Percentiles rank a stretch among this genome's conserved stretches.
Evolutionary conservation across 2,797 vertebrate genomes (phyloP).

Genomic region (Centropyge bicolor): DNA sequence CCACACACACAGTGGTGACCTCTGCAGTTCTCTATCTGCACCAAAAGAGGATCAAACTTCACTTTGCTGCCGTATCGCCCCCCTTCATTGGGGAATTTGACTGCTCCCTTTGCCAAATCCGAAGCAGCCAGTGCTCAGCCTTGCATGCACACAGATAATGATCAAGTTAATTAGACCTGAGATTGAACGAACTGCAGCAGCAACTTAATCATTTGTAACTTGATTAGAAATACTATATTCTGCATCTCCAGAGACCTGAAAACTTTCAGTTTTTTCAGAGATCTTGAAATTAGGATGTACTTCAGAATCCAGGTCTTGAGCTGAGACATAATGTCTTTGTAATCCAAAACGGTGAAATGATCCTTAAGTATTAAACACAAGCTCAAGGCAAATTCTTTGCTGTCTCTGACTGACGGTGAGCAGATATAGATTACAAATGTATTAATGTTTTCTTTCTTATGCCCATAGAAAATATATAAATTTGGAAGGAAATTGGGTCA

Average conservation of each 20-base stretch:
- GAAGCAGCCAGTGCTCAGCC: slow-evolving; percentile 86
- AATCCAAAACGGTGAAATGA: slow-evolving; percentile 64
- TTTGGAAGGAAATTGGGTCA: slow-evolving; percentile 90
- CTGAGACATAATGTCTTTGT: slow-evolving; percentile 66
- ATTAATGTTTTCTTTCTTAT: slow-evolving; percentile 65
- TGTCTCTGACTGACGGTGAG: slow-evolving; percentile 52
- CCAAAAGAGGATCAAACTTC: slow-evolving; percentile 70
- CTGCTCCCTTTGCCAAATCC: slow-evolving; percentile 82
- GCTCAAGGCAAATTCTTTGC: slow-evolving; percentile 26
- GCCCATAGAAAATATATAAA: slow-evolving; percentile 85
- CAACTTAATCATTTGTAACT: slow-evolving; percentile 90
- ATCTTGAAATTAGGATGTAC: slow-evolving; percentile 77
- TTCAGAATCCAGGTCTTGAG: slow-evolving; percentile 74
- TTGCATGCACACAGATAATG: slow-evolving; percentile 88
- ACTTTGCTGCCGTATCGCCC: slow-evolving; percentile 69
- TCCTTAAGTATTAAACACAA: slow-evolving; percentile 31
- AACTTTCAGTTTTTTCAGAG: slow-evolving; percentile 64
- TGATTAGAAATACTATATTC: slow-evolving; percentile 89
- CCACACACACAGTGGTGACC: slow-evolving; percentile 45
- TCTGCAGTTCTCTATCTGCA: slow-evolving; percentile 59
- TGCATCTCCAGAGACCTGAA: slow-evolving; percentile 81
- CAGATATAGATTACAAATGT: slow-evolving; percentile 58
- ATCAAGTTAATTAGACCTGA: slow-evolving; percentile 90
- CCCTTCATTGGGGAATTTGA: slow-evolving; percentile 77
- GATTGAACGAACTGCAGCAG: slow-evolving; percentile 87